Evolutionary conservation across 1,140 invertebrate species (phyloP).

Genomic region (Neelides sp.): DNA sequence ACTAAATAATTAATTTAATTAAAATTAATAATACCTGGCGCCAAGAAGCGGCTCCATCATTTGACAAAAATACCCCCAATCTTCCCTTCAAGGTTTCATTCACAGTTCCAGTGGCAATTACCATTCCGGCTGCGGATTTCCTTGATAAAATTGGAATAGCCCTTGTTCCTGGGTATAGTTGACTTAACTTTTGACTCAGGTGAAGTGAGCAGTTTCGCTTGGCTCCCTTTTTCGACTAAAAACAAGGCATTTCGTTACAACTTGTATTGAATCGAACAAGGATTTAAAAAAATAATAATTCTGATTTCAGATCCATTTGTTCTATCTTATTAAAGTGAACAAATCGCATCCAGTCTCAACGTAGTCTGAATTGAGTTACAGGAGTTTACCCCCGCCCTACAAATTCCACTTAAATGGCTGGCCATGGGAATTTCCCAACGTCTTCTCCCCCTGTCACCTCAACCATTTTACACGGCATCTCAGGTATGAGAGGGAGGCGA

Average conservation of each 20-base stretch:
- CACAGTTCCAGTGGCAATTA: constrained; percentile 70
- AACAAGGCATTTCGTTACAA: constrained; percentile 9
- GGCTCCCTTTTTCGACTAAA: constrained; percentile 34
- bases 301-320: background rate
- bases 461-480: constrained; percentile 10
- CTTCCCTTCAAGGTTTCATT: constrained; percentile 65
- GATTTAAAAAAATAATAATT: background rate
- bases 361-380: constrained; percentile 28
- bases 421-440: constrained; percentile 22
- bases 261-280: constrained; percentile 13
- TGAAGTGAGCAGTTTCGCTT: constrained; percentile 60
- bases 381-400: constrained; percentile 9
- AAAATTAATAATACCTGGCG: constrained; percentile 43
- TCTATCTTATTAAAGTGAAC: background rate
- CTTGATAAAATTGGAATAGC: constrained; percentile 70
- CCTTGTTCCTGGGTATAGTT: constrained; percentile 62
- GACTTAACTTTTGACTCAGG: constrained; percentile 68
- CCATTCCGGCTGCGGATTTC: constrained; percentile 71
- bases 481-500: constrained; percentile 14
- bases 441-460: constrained; percentile 11
- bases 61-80: constrained; percentile 64
- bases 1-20: background rate
- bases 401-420: constrained; percentile 20
- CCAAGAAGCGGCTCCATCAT: constrained; percentile 75
- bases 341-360: constrained; percentile 25